Conservation (phyloP, 2,113 vertebrate species). For the Eudyptes chrysolophus region DNA sequence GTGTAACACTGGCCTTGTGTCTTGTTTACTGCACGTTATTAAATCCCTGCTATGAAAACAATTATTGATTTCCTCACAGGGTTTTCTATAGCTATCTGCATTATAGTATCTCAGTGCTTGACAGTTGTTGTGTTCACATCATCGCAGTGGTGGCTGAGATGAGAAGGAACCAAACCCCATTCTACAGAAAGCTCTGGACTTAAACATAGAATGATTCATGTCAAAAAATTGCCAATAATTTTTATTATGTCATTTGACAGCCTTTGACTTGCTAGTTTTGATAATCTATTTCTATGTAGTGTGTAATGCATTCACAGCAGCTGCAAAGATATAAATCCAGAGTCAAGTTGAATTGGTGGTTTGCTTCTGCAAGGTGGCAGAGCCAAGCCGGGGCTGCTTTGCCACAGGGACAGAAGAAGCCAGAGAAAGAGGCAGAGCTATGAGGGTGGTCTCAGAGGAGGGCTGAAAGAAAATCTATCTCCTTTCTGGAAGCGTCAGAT, state of each 20-base stretch:
- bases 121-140: not conserved
- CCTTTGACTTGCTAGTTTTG: not conserved
- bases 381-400: not conserved
- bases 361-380: not conserved
- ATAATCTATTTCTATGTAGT: not conserved
- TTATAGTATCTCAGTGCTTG: not conserved
- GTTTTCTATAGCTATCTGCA: not conserved
- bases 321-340: not conserved
- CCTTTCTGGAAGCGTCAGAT: not conserved
- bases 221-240: not conserved
- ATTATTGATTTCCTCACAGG: not conserved
- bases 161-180: not conserved
- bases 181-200: not conserved
- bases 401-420: not conserved
- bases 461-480: not conserved
- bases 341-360: not conserved
- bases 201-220: not conserved
- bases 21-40: not conserved
- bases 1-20: not conserved
- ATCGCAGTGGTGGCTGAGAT: not conserved
- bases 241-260: not conserved
- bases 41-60: not conserved
- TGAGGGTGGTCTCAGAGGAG: fast-evolving
- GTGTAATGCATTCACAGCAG: not conserved
- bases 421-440: not conserved